These are phyloP conservation scores for Rhabdomys pumilio DNA, from an alignment of 2,797 vertebrate species.

Conservation along the genomic window DNA sequence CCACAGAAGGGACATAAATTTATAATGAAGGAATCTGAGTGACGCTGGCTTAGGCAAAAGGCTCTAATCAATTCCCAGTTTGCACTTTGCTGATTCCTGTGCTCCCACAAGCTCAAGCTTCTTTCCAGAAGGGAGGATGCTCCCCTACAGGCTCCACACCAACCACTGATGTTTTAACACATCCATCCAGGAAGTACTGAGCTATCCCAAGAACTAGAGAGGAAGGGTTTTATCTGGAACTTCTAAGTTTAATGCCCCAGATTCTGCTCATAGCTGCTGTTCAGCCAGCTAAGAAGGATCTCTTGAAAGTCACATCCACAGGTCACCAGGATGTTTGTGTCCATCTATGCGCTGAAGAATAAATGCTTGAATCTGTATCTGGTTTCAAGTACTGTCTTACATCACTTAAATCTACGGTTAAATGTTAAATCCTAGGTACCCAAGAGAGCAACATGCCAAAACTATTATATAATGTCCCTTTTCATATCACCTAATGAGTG, in stretches of 20 bases:
- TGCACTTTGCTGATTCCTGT: neutral
- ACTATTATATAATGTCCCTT: neutral
- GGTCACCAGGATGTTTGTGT: neutral
- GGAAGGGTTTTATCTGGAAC: neutral
- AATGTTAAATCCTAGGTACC: conserved; percentile 1
- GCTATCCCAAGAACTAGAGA: neutral
- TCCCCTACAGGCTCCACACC: neutral
- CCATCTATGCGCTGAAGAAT: neutral
- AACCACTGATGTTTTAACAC: neutral
- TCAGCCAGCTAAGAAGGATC: neutral
- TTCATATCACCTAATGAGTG: conserved; percentile 30
- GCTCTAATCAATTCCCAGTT: neutral
- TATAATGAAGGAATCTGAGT: neutral
- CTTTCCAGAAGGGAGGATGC: neutral
- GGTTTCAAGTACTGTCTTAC: neutral
- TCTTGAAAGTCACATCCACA: neutral
- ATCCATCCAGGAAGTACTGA: neutral
- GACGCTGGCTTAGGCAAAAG: neutral
- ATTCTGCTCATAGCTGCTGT: neutral
- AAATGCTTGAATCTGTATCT: neutral
- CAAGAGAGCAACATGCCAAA: conserved; percentile 24
- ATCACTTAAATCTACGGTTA: conserved; percentile 37
- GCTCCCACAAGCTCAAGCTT: neutral
- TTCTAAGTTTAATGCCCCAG: neutral
- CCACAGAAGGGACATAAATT: neutral